Base-by-base conservation (phyloP, 2,888 invertebrate genomes). In the Hylaea fasciaria region DNA sequence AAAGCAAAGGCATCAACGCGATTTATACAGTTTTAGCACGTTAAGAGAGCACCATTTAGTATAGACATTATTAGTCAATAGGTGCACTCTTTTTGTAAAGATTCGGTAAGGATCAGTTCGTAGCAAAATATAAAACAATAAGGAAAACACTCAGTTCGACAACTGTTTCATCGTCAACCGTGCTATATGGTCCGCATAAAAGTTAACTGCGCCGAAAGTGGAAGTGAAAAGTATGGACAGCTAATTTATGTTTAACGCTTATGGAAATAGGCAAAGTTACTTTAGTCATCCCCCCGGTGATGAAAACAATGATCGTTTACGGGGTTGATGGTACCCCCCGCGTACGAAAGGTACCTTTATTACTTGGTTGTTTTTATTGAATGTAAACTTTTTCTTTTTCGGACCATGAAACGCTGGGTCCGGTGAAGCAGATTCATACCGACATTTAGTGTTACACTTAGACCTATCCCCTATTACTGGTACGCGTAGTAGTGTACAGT, bases 171-270 rank as follows among this genome's bases (percentile, higher is more conserved):
- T 13, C 45, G 50, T 55, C 54, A 64, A 61, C 64, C 48, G 66
- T 66, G 62, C 61, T 55, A 50, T 52, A 62, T 55, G 59, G 66
- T 62, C 59, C 56, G 61, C 65, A 71, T 78, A 77, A 80, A 79
- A 78, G 73, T 73, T 78, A 76, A 78, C 77, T 68, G 68, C 72
- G 50, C 62, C 66, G 66, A 68, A 61, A 70, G 66, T 66, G 57
- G 60, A 61, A 65, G 64, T 60, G 67, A 65, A 70, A 70, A 62
- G 63, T 64, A 59, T 64, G 68, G 69, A 63, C 65, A 63, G 62
- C 63, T 68, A 62, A 70, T 70, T 69, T 68, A 64, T 64, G 53
- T 52, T 65, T 61, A 62, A 55, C 62, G 47, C 58, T 58, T 52
- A 59, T 58, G 61, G 53, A 53, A 58, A 55, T 53, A 57, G 57